Percentiles rank a stretch among this genome's conserved stretches.
Evolutionary conservation across 2,113 vertebrate species (phyloP).

Genomic region (Paradisaea rubra): DNA sequence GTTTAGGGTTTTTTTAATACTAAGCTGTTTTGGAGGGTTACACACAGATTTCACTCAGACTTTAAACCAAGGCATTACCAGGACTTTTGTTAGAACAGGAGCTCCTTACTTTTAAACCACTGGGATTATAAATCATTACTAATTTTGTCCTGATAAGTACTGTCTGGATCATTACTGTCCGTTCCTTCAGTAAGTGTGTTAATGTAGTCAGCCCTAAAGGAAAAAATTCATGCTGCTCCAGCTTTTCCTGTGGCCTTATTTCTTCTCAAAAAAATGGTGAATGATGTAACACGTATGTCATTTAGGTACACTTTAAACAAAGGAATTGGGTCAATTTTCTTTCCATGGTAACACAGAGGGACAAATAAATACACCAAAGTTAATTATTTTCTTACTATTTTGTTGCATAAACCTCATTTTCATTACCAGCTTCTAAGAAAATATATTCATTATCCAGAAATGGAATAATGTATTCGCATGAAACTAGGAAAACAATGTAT

Average conservation of each 20-base stretch:
- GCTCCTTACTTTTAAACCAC: constrained; percentile 18
- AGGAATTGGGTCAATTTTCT: neutral
- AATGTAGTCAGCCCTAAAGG: neutral
- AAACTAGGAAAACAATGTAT: neutral
- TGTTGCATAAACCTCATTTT: neutral
- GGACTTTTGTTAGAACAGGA: constrained; percentile 9
- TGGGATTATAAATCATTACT: neutral
- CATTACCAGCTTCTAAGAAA: neutral
- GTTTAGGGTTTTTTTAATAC: neutral
- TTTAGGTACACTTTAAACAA: neutral
- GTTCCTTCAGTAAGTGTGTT: neutral
- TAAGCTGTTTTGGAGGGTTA: constrained; percentile 1
- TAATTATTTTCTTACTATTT: neutral
- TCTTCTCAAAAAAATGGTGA: neutral
- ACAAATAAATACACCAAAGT: neutral
- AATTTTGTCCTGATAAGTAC: constrained; percentile 18
- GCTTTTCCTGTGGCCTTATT: neutral
- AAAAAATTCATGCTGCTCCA: neutral
- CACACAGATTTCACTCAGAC: neutral
- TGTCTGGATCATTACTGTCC: neutral
- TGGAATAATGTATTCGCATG: neutral
- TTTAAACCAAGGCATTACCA: constrained; percentile 26
- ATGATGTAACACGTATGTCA: neutral
- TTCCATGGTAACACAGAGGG: neutral
- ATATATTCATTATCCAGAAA: neutral